phyloP scores from a whole-genome alignment of 2,797 vertebrate genomes.

The Allobates femoralis region DNA sequence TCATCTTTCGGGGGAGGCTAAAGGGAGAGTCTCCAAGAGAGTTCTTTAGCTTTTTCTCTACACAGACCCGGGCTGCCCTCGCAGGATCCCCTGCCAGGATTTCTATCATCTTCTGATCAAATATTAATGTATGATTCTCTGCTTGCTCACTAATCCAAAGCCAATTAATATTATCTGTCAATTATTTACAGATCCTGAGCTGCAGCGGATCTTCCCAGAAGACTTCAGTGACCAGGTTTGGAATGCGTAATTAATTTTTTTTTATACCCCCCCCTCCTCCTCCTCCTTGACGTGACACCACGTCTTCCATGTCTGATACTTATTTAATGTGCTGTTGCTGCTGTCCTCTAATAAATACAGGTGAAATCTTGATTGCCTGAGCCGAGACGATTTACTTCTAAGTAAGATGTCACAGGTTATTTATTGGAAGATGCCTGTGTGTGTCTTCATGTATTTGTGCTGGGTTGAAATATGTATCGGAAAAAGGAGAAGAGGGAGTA shows the following conservation, averaged over 20 bases:
- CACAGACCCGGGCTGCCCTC: slow-evolving; percentile 95
- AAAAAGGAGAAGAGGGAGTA: neutral
- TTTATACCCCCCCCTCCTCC: neutral
- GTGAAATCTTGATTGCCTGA: slow-evolving; percentile 78
- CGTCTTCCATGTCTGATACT: slow-evolving; percentile 76
- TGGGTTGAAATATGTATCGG: neutral
- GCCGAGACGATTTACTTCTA: slow-evolving; percentile 66
- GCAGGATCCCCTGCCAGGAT: slow-evolving; percentile 96
- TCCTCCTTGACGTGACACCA: slow-evolving; percentile 81
- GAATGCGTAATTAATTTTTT: slow-evolving; percentile 98
- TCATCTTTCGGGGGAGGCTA: slow-evolving; percentile 80
- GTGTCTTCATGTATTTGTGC: slow-evolving; percentile 17
- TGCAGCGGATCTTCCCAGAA: slow-evolving; percentile 95
- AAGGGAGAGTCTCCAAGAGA: slow-evolving; percentile 78
- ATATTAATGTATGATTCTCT: slow-evolving; percentile 99
- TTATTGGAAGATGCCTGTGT: neutral
- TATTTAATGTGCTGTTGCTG: slow-evolving; percentile 82
- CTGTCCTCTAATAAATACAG: slow-evolving; percentile 77
- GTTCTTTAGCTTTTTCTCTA: slow-evolving; percentile 90
- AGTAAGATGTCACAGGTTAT: slow-evolving; percentile 44
- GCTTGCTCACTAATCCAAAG: slow-evolving; percentile 99
- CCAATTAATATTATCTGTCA: slow-evolving; percentile 99
- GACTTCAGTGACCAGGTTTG: slow-evolving; percentile 98
- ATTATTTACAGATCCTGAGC: slow-evolving; percentile 99
- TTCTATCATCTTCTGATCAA: slow-evolving; percentile 99